Evolutionary conservation across 2,888 invertebrate species (phyloP), one percentile per base, ranked within the genome.

Genomic region (Rhamphomyia laevipes): DNA sequence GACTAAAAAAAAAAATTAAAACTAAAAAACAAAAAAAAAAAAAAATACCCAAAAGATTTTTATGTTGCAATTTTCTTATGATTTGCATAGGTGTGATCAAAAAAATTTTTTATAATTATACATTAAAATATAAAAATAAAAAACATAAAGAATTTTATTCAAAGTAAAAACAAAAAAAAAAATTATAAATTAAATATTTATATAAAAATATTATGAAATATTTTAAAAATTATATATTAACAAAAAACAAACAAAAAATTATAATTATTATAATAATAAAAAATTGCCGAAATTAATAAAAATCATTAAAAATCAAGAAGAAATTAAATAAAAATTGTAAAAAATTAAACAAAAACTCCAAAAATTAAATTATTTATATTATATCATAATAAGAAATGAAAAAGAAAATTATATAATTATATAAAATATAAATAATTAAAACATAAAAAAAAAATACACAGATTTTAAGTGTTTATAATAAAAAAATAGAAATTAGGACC

Each of bases 361-460:
- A 41, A 52, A 48, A 51, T 46, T 49, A 33, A 50, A 52, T 49
- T 50, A 53, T 46, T 57, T 53, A 55, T 52, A 51, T 49, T 53
- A 49, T 54, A 40, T 47, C 50, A 51, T 46, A 43, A 49, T 48
- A 51, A 51, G 21, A 27, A 47, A 51, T 45, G 55, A 55, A 56
- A 45, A 45, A 48, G 37, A n/a, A 40, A 44, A 49, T 48, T 54
- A 53, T 56, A 33, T 48, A n/a, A n/a, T n/a, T n/a, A n/a, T 52
- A 57, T 42, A 48, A 49, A 45, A 46, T 38, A 45, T 44, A 50
- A 43, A 40, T 45, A 47, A 40, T 51, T 45, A 53, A 51, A 51
- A 58, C 56, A 53, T 55, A 61, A 55, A 60, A 58, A 58, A 59
- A 60, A 61, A 43, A 45, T 43, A 43, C 33, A 45, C 48, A 53